Evolutionary conservation across 2,888 invertebrate genomes (phyloP).

Genomic region (Operophtera brumata): DNA sequence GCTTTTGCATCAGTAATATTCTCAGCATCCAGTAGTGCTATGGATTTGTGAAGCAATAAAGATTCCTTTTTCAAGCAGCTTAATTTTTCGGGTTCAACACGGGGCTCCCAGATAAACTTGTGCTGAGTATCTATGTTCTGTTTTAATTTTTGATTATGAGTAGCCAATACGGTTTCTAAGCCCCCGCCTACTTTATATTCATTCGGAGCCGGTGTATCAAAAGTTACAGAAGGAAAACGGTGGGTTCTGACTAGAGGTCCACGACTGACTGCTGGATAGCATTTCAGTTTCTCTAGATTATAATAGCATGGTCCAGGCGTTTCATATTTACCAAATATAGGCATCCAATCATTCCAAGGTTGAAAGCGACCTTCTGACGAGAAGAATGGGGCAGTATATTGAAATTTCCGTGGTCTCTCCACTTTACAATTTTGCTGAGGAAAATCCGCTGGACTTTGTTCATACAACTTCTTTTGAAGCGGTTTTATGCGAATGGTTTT

Average conservation of each 20-base stretch:
- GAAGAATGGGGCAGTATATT: slow-evolving; percentile 55
- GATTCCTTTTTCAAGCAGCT: slow-evolving; percentile 47
- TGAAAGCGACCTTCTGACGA: slow-evolving; percentile 61
- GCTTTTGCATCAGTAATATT: slow-evolving; percentile 21
- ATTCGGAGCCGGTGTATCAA: slow-evolving; percentile 56
- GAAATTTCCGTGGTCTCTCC: slow-evolving; percentile 38
- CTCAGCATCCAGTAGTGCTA: slow-evolving; percentile 50
- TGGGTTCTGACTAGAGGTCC: slow-evolving; percentile 54
- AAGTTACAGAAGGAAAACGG: slow-evolving; percentile 44
- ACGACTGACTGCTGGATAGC: slow-evolving; percentile 50
- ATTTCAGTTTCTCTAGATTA: slow-evolving; percentile 45
- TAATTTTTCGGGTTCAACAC: slow-evolving; percentile 34
- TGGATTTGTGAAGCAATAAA: slow-evolving; percentile 47
- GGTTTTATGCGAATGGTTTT: slow-evolving; percentile 57
- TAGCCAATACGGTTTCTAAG: slow-evolving; percentile 56
- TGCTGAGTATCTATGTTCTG: slow-evolving; percentile 50
- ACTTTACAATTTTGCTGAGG: slow-evolving; percentile 28
- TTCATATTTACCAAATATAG: slow-evolving; percentile 44
- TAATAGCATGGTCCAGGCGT: slow-evolving; percentile 65
- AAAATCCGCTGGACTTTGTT: slow-evolving; percentile 55
- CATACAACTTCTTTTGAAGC: slow-evolving; percentile 42
- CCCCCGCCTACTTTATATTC: slow-evolving; percentile 51
- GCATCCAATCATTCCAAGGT: slow-evolving; percentile 62
- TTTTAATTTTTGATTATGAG: slow-evolving; percentile 57
- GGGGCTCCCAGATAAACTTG: slow-evolving; percentile 48